phyloP scores from a whole-genome alignment of 2,888 invertebrate genomes.

The Minunthozetes semirufus region DNA sequence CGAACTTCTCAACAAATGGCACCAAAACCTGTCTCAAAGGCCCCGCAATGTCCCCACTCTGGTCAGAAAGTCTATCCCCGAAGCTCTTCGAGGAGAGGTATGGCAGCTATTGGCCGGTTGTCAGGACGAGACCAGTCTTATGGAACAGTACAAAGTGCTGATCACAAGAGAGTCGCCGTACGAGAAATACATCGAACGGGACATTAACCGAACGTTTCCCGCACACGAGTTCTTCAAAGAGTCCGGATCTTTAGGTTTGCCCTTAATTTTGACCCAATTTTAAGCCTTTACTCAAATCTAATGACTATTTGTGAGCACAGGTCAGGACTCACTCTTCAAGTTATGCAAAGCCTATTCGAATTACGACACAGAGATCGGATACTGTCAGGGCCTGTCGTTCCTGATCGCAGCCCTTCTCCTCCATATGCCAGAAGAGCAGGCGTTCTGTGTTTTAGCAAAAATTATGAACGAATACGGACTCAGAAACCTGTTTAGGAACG shows the following conservation, averaged over 20 bases:
- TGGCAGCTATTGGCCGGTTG: conserved; percentile 92
- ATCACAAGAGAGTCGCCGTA: conserved; percentile 91
- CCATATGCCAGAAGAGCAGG: conserved; percentile 99
- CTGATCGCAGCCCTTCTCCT: conserved; percentile 88
- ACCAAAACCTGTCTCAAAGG: conserved; percentile 50
- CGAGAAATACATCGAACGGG: conserved; percentile 89
- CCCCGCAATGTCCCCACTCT: conserved; percentile 71
- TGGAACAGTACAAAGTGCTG: conserved; percentile 84
- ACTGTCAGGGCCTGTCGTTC: conserved; percentile 98
- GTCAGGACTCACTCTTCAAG: conserved; percentile 90
- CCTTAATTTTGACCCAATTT: background rate
- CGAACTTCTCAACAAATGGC: conserved; percentile 59
- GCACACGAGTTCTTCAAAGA: conserved; percentile 97
- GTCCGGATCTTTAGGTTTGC: conserved; percentile 55
- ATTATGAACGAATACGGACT: conserved; percentile 95
- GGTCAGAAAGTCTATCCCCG: conserved; percentile 79
- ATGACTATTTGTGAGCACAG: conserved; percentile 53
- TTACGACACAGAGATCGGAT: conserved; percentile 94
- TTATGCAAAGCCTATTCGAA: conserved; percentile 94
- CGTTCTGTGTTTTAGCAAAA: conserved; percentile 90
- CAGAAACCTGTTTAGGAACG: conserved; percentile 89
- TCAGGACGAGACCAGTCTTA: conserved; percentile 61
- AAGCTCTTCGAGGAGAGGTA: conserved; percentile 90
- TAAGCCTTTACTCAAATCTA: background rate
- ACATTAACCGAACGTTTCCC: conserved; percentile 96